Evolutionary conservation across 2,888 invertebrate species (phyloP).

Genomic region (Folsomia candida): DNA sequence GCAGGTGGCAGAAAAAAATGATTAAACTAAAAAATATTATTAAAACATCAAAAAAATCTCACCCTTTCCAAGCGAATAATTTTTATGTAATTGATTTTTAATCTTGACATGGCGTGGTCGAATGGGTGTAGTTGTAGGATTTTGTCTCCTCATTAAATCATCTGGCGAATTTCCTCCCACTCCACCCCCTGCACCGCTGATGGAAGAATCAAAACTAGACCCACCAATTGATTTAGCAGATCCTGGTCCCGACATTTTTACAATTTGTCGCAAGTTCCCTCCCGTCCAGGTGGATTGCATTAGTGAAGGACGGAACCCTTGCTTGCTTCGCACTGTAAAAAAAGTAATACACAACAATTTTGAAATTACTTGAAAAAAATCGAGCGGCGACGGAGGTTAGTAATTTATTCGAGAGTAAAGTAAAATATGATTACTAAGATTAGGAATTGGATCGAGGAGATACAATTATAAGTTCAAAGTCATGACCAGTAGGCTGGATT

Average conservation of each 20-base stretch:
- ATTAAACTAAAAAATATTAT: too few species aligned
- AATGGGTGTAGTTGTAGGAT: slow-evolving; percentile 32
- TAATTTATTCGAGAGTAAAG: background rate
- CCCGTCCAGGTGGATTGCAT: slow-evolving; percentile 39
- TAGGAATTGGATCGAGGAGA: background rate
- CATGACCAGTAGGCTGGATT: background rate
- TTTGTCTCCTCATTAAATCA: slow-evolving; percentile 21
- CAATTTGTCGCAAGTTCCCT: slow-evolving; percentile 21
- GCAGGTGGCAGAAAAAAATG: too few species aligned
- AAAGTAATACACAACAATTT: too few species aligned
- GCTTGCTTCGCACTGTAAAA: slow-evolving; percentile 48
- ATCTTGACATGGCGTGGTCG: slow-evolving; percentile 51
- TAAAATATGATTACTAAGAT: slow-evolving; percentile 4
- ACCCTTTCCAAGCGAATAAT: slow-evolving; percentile 51
- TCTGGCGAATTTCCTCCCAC: background rate
- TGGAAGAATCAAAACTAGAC: slow-evolving; percentile 29
- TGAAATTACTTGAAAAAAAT: background rate
- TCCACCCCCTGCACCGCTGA: slow-evolving; percentile 10
- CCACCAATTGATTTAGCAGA: slow-evolving; percentile 40
- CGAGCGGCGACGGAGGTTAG: background rate
- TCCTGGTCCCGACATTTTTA: slow-evolving; percentile 27
- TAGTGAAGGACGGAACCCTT: slow-evolving; percentile 47
- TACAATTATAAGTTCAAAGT: background rate
- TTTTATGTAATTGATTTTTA: slow-evolving; percentile 52
- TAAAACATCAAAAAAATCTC: too few species aligned